Evolutionary conservation across 2,113 vertebrate genomes (phyloP).

Genomic region (Petromus typicus): DNA sequence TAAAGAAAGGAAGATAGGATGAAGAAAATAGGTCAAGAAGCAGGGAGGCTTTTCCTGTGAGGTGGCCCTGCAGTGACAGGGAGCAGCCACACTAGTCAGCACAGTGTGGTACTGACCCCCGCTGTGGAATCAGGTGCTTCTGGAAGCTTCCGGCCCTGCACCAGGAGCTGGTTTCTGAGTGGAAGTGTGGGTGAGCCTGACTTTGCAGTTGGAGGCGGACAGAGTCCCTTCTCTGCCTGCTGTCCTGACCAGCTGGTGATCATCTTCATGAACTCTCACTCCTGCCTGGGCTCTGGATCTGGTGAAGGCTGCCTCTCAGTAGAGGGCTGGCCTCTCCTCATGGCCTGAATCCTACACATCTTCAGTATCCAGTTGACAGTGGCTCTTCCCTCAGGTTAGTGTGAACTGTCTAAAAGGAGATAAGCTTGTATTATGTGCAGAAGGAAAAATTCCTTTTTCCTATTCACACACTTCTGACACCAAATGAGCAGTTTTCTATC

Average conservation of each 20-base stretch:
- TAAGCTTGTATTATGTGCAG: neutral
- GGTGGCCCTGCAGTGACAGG: neutral
- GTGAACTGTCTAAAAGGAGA: neutral
- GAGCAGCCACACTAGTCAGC: neutral
- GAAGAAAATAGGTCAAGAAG: neutral
- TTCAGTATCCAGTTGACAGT: neutral
- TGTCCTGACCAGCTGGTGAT: neutral
- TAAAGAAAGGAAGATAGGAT: neutral
- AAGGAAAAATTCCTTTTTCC: neutral
- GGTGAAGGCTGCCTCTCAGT: neutral
- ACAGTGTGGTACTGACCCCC: neutral
- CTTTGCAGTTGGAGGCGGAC: neutral
- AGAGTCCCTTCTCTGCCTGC: fast-evolving
- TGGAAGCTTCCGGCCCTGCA: neutral
- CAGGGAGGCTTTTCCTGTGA: neutral
- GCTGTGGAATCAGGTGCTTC: neutral
- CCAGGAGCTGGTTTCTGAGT: neutral
- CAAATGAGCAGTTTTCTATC: neutral
- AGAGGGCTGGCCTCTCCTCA: neutral
- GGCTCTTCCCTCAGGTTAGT: neutral
- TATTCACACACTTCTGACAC: neutral
- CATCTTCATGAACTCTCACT: neutral
- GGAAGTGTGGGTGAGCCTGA: neutral
- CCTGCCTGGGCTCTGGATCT: neutral
- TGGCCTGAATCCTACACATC: neutral